Base-by-base conservation (phyloP, 2,113 vertebrate species). In the Pangasianodon gigas region DNA sequence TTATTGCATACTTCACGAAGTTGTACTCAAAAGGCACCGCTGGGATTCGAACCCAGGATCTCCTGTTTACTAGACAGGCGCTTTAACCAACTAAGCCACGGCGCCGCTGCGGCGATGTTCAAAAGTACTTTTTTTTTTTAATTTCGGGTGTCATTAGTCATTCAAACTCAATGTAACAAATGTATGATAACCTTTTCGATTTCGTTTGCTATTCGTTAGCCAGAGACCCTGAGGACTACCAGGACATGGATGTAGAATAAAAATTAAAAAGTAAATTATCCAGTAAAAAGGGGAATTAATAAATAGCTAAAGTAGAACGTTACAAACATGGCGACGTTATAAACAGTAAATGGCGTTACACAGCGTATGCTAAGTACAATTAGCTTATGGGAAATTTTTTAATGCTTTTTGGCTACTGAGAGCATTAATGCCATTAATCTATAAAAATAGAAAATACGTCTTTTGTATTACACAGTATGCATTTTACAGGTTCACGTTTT, bases 51-150 rank as follows among this genome's bases (percentile, higher is more conserved):
- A 84, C 81, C 54, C 81, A 84, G 81, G 81, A 84, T 84, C 81
- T 84, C 81, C 81, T 84, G 81, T 84, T 84, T 84, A 84, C 81
- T 84, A 84, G 81, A 84, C 81, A 84, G 81, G 81, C 54, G 81
- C 81, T 84, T 84, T 84, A 84, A 60, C 81, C 81, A 84, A 84
- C 81, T 84, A 84, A 84, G 81, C 81, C 81, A 84, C 81, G 54
- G 54, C 81, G 81, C 81, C 81, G 10, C 32, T 84, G 32, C 0
- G 0, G 2, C 37, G 37, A n/a, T n/a, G n/a, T n/a, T n/a, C n/a
- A 37, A 37, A 37, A 37, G 37, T 37, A 37, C 37, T 37, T 37
- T 37, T 37, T 37, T 37, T 37, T 37, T 37, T 37, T 37, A 37
- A 37, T 37, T 37, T 37, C 37, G 37, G 37, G 37, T 37, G 37